Percentiles rank a stretch among this genome's conserved stretches.
These are phyloP conservation scores for Syritta pipiens DNA, from an alignment of 2,888 invertebrate species.

Conservation along the genomic window DNA sequence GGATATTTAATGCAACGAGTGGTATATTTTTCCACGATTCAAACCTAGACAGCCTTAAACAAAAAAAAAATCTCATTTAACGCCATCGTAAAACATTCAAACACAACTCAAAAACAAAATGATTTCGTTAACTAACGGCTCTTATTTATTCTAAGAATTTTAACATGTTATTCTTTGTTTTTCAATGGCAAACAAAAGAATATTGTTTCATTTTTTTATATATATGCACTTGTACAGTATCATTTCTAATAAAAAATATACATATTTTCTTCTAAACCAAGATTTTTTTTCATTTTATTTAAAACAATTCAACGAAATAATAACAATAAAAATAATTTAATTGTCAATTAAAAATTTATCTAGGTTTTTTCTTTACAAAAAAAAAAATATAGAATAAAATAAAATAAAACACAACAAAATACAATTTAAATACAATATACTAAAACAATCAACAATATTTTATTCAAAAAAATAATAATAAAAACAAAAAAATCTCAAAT, in stretches of 20 bases:
- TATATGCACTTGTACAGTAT: slow-evolving; percentile 26
- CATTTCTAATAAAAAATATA: slow-evolving; percentile 22
- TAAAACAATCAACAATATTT: slow-evolving; percentile 63
- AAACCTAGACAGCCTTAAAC: no score
- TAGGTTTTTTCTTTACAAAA: no score
- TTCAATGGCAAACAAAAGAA: slow-evolving; percentile 36
- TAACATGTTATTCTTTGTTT: slow-evolving; percentile 34
- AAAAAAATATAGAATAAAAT: no score
- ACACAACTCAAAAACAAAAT: neutral
- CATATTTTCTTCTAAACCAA: slow-evolving; percentile 45
- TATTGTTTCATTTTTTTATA: slow-evolving; percentile 11
- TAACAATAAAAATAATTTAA: slow-evolving; percentile 70
- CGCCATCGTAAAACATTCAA: no score
- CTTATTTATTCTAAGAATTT: slow-evolving; percentile 42
- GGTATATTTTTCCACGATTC: no score
- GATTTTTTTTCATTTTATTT: no score
- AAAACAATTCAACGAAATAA: slow-evolving; percentile 69
- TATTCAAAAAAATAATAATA: slow-evolving; percentile 28
- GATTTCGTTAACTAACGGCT: slow-evolving; percentile 13
- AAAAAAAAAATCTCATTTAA: no score
- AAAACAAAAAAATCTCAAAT: slow-evolving; percentile 60
- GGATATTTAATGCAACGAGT: no score
- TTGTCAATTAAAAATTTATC: slow-evolving; percentile 58
- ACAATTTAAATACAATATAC: slow-evolving; percentile 51
- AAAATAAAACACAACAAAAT: slow-evolving; percentile 60